Base-by-base conservation (phyloP, 2,113 vertebrate genomes). In the Hirundichthys speculiger region DNA sequence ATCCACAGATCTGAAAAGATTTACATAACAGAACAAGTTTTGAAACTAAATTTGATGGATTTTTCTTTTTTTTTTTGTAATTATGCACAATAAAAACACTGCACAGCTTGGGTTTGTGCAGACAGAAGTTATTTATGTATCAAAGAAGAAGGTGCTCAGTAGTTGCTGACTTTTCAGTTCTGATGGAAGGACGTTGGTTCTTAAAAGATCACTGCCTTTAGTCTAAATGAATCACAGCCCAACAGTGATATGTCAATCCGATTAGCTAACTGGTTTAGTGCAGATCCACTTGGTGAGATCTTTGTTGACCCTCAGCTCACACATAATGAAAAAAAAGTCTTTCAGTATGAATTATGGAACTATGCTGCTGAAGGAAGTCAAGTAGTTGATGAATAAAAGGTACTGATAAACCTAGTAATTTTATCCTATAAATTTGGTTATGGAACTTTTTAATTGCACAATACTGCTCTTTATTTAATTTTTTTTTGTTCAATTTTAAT, bases 221-320 rank as follows among this genome's bases (percentile, higher is more conserved):
- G 82, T 79, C 77, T 86, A 80, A 83, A 86, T 75, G 69, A 91
- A 88, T 88, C 82, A 71, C 69, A 72, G 79, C 63, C 64, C 55
- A 61, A 66, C 79, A 69, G 79, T 45, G 60, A 88, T 83, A 86
- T 46, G 63, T 41, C 83, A 92, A 93, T 89, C 91, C 88, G 47
- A 89, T 92, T 92, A 92, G 54, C 79, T 86, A 89, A 92, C 79
- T 20, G 85, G 88, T 90, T 91, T 92, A 92, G 61, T 20, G 78
- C 58, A 81, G 86, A 91, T 89, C 90, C 55, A 77, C 85, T 82
- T 85, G 80, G 27, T 49, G 61, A 73, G 65, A 67, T 73, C 59
- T 77, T 71, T 67, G 77, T 82, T 88, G 77, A 77, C 76, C 73
- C 30, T 79, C 20, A 30, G 52, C 38, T 46, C 1, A 1, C 48